These are phyloP conservation scores for Dryococelus australis DNA, from an alignment of 2,888 invertebrate species.

Conservation along the genomic window DNA sequence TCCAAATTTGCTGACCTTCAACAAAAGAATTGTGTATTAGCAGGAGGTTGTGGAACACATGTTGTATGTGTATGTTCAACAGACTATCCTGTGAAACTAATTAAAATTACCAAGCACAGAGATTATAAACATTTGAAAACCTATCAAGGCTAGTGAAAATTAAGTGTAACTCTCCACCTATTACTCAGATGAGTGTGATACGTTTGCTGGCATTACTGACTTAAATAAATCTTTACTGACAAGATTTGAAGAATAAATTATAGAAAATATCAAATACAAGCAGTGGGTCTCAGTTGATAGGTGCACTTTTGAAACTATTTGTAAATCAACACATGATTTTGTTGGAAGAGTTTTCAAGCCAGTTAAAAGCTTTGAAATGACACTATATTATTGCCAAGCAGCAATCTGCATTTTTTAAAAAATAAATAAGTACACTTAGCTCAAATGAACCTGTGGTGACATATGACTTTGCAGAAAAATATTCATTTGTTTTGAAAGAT, in stretches of 20 bases:
- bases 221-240: conserved; percentile 1
- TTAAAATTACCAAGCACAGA: not conserved
- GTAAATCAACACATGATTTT: not conserved
- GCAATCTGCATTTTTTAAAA: conserved; percentile 1
- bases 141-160: not conserved
- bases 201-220: not conserved
- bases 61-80: not conserved
- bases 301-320: conserved; percentile 13
- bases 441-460: not conserved
- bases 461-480: conserved; percentile 17
- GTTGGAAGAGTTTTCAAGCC: not conserved
- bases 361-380: not conserved
- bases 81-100: not conserved
- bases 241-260: not conserved
- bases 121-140: not conserved
- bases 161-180: not conserved
- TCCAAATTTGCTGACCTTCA: conserved; percentile 18
- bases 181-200: conserved; percentile 19
- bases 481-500: conserved; percentile 25
- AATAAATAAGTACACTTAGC: not conserved
- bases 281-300: conserved; percentile 21
- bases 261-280: conserved; percentile 4
- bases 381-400: conserved; percentile 13
- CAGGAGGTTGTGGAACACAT: not conserved
- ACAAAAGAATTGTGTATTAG: not conserved